Conservation (phyloP, 2,888 invertebrate species). For the Cactoblastis cactorum region DNA sequence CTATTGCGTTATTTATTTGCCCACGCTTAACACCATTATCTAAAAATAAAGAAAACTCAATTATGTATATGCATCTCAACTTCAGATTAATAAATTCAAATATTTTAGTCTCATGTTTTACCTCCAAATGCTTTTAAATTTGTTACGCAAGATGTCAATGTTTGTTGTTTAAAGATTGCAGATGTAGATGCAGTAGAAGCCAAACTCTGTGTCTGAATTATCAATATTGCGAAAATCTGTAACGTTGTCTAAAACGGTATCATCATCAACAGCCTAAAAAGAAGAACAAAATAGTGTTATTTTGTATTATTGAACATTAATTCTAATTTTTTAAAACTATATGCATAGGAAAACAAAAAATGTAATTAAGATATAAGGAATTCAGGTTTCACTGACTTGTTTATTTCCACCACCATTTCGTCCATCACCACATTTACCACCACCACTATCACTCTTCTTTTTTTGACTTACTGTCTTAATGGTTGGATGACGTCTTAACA, state of each 20-base stretch:
- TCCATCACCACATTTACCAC: conserved; percentile 25
- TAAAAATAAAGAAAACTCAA: conserved; percentile 17
- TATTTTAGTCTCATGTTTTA: conserved; percentile 17
- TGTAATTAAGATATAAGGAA: conserved; percentile 17
- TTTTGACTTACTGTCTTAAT: conserved; percentile 24
- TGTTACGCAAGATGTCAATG: conserved; percentile 19
- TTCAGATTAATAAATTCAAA: conserved; percentile 13
- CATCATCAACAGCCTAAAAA: conserved; percentile 13
- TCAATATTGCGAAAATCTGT: conserved; percentile 22
- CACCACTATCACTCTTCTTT: conserved; percentile 23
- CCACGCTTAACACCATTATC: conserved; percentile 21
- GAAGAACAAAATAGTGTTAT: conserved; percentile 7
- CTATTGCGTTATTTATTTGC: conserved; percentile 22
- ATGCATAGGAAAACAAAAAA: conserved; percentile 17
- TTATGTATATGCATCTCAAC: conserved; percentile 13
- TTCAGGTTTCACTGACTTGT: conserved; percentile 16
- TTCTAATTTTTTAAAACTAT: conserved; percentile 17
- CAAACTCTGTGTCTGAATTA: conserved; percentile 23
- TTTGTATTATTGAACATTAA: conserved; percentile 15
- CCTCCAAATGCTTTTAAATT: conserved; percentile 23
- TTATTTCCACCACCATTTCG: conserved; percentile 23
- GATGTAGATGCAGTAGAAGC: conserved; percentile 22
- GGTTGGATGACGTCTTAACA: conserved; percentile 26
- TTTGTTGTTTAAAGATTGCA: conserved; percentile 23
- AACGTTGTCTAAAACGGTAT: conserved; percentile 15